Evolutionary conservation across 2,797 vertebrate species (phyloP).

Genomic region (Micropoecilia bifurca): DNA sequence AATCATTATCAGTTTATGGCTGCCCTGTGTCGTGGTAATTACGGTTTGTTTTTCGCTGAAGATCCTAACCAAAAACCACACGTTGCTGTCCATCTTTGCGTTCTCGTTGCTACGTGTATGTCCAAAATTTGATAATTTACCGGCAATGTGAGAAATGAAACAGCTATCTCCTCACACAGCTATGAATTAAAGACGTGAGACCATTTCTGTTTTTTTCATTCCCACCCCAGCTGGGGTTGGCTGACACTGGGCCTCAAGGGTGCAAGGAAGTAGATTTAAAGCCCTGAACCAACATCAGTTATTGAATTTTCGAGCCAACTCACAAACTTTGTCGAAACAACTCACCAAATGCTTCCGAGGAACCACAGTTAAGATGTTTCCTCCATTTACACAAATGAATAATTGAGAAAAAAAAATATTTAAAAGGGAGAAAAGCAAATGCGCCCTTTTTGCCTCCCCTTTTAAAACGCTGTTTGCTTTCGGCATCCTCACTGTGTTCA

Average conservation of each 20-base stretch:
- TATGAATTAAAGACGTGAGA: slow-evolving; percentile 15
- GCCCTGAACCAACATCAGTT: slow-evolving; percentile 32
- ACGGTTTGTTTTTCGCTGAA: neutral
- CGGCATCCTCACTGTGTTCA: slow-evolving; percentile 53
- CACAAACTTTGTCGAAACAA: slow-evolving; percentile 40
- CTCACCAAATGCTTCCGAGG: slow-evolving; percentile 41
- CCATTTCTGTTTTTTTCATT: slow-evolving; percentile 6
- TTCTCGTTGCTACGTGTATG: slow-evolving; percentile 3
- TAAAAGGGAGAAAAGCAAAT: slow-evolving; percentile 14
- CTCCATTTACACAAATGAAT: slow-evolving; percentile 55
- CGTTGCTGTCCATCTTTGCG: neutral
- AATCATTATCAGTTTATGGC: neutral
- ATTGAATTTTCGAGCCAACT: slow-evolving; percentile 37
- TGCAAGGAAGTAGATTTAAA: slow-evolving; percentile 52
- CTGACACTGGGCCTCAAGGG: slow-evolving; percentile 25
- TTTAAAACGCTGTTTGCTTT: slow-evolving; percentile 53
- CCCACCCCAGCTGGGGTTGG: slow-evolving; percentile 8
- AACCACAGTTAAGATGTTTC: slow-evolving; percentile 39
- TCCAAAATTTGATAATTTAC: slow-evolving; percentile 16
- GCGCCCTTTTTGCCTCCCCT: slow-evolving; percentile 41
- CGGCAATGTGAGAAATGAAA: slow-evolving; percentile 9
- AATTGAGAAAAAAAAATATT: slow-evolving; percentile 74
- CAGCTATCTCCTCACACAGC: slow-evolving; percentile 38
- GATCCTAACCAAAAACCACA: neutral
- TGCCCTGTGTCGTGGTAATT: neutral